Evolutionary conservation across 2,888 invertebrate species (phyloP).

Genomic region (Nephrotoma appendiculata): DNA sequence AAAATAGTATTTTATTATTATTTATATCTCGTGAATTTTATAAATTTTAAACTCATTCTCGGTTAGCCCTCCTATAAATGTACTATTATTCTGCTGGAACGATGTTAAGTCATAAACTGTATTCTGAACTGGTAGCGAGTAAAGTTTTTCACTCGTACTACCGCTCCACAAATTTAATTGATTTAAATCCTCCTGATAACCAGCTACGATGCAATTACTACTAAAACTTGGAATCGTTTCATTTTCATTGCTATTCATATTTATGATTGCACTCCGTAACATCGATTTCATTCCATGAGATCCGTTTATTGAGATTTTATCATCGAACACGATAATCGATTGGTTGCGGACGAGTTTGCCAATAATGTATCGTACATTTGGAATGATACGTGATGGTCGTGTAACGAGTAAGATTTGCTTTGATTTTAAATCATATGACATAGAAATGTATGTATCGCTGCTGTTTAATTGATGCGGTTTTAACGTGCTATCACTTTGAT

Average conservation of each 20-base stretch:
- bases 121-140: constrained; percentile 44
- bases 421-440: constrained; percentile 49
- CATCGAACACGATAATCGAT: constrained; percentile 37
- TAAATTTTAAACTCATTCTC: constrained; percentile 51
- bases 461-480: constrained; percentile 40
- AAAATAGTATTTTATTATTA: background rate
- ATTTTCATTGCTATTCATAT: constrained; percentile 35
- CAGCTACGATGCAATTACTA: constrained; percentile 40
- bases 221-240: background rate
- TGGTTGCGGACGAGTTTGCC: constrained; percentile 35
- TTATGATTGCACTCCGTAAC: constrained; percentile 33
- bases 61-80: constrained; percentile 47
- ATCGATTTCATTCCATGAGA: constrained; percentile 51
- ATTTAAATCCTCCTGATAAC: constrained; percentile 59
- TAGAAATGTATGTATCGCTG: constrained; percentile 61
- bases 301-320: constrained; percentile 47
- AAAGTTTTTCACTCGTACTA: constrained; percentile 37
- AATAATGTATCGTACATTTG: constrained; percentile 40
- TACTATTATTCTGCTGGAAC: constrained; percentile 37
- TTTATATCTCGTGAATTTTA: constrained; percentile 27
- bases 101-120: constrained; percentile 53
- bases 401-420: constrained; percentile 55
- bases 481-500: constrained; percentile 28
- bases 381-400: constrained; percentile 42
- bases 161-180: constrained; percentile 49